phyloP scores from a whole-genome alignment of 2,888 invertebrate species.

The Synergus umbraculus region DNA sequence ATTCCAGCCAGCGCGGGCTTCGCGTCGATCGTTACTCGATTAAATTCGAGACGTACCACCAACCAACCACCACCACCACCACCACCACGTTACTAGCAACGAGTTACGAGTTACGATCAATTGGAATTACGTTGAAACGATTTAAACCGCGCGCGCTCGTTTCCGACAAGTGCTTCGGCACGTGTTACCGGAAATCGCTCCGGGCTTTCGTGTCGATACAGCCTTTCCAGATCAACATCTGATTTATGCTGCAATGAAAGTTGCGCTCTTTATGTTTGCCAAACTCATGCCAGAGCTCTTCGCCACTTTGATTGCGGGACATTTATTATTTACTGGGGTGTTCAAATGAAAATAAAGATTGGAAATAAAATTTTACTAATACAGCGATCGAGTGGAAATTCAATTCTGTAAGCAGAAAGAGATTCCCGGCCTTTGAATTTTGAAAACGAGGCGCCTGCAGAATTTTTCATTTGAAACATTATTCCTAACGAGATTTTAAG shows the following conservation, averaged over 20 bases:
- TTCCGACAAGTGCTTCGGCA: constrained; percentile 41
- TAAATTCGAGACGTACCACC: constrained; percentile 35
- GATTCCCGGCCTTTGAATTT: neutral
- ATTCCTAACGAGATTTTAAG: neutral
- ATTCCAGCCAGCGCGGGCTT: constrained; percentile 30
- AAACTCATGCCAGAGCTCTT: neutral
- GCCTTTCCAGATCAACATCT: constrained; percentile 24
- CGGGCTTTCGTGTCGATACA: constrained; percentile 22
- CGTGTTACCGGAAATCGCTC: constrained; percentile 35
- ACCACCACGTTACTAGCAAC: constrained; percentile 20
- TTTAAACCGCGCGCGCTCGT: constrained; percentile 26
- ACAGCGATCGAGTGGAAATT: no score
- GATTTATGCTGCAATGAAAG: constrained; percentile 10
- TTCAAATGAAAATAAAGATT: neutral
- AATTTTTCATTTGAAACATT: neutral
- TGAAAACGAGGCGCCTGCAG: no score
- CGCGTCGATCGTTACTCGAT: constrained; percentile 15
- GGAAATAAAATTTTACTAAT: neutral
- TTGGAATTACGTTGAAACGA: constrained; percentile 47
- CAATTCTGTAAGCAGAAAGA: neutral
- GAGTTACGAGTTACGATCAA: constrained; percentile 46
- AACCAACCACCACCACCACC: neutral
- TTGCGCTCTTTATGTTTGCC: neutral
- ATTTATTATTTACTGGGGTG: neutral
- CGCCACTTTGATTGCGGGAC: neutral